Evolutionary conservation across 2,888 invertebrate species (phyloP).

Genomic region (Catocala nupta): DNA sequence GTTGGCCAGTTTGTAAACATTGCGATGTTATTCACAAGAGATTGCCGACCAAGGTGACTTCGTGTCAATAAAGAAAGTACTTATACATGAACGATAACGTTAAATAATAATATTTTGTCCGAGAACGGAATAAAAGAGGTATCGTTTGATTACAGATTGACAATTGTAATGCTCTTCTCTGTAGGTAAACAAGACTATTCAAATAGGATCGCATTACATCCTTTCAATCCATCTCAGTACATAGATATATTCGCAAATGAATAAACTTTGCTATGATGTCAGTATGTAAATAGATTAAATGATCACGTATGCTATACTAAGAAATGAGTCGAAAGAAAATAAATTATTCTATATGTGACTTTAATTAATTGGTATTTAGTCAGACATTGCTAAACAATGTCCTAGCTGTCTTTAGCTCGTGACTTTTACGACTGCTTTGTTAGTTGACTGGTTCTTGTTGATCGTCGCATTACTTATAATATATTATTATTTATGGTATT

Average conservation of each 20-base stretch:
- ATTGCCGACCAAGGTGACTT: conserved; percentile 62
- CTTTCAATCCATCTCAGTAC: conserved; percentile 15
- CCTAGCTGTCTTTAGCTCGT: too few species aligned
- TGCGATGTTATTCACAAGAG: conserved; percentile 56
- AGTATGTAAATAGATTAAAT: conserved; percentile 9
- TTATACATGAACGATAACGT: conserved; percentile 54
- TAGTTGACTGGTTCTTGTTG: too few species aligned
- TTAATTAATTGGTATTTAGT: too few species aligned
- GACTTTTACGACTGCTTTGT: too few species aligned
- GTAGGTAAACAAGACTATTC: conserved; percentile 6
- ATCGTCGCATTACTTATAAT: too few species aligned
- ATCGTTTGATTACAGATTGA: neutral
- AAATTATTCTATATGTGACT: neutral
- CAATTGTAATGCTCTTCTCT: neutral
- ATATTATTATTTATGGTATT: too few species aligned
- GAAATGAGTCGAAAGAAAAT: conserved; percentile 14
- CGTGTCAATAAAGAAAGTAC: conserved; percentile 56
- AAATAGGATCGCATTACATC: conserved; percentile 10
- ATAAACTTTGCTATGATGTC: conserved; percentile 17
- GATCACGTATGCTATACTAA: neutral
- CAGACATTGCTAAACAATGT: too few species aligned
- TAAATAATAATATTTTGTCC: conserved; percentile 28
- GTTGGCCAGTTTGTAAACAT: conserved; percentile 53
- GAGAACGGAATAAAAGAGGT: neutral
- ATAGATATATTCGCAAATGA: conserved; percentile 12